Percentiles rank a stretch among this genome's conserved stretches.
These are phyloP conservation scores for Clistopyga incitator DNA, from an alignment of 2,888 invertebrate genomes.

Conservation along the genomic window DNA sequence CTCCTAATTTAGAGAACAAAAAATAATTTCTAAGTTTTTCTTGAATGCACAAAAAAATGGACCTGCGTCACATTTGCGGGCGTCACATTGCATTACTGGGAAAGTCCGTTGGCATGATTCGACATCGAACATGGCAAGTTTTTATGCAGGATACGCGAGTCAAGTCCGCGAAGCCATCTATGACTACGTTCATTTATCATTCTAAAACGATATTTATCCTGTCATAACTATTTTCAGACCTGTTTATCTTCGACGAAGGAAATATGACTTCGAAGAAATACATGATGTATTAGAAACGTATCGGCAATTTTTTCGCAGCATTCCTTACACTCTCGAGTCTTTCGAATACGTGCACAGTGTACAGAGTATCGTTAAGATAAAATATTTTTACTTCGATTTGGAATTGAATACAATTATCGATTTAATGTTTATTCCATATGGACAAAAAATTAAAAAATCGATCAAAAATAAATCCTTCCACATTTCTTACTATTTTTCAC, in stretches of 20 bases:
- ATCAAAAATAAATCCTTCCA: no score
- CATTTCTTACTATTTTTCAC: no score
- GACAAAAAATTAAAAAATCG: no score
- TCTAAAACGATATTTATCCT: constrained; percentile 44
- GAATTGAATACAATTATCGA: constrained; percentile 19
- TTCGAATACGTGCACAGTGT: constrained; percentile 1
- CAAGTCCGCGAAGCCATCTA: constrained; percentile 24
- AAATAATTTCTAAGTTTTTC: neutral
- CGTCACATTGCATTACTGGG: neutral
- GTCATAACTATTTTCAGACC: constrained; percentile 41
- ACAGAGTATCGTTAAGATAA: neutral
- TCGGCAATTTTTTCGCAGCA: constrained; percentile 17
- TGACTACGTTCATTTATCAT: constrained; percentile 39
- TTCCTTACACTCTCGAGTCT: constrained; percentile 5
- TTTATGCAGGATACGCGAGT: constrained; percentile 12
- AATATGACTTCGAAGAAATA: constrained; percentile 33
- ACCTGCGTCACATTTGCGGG: neutral
- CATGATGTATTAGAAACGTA: constrained; percentile 44
- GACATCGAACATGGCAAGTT: constrained; percentile 13
- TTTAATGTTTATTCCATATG: constrained; percentile 10
- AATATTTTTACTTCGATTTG: constrained; percentile 5
- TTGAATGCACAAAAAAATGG: neutral
- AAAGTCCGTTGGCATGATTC: neutral
- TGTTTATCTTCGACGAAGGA: constrained; percentile 20
- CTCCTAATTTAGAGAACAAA: neutral